These are phyloP conservation scores for Ichneumon xanthorius DNA, from an alignment of 2,888 invertebrate species.

Conservation along the genomic window DNA sequence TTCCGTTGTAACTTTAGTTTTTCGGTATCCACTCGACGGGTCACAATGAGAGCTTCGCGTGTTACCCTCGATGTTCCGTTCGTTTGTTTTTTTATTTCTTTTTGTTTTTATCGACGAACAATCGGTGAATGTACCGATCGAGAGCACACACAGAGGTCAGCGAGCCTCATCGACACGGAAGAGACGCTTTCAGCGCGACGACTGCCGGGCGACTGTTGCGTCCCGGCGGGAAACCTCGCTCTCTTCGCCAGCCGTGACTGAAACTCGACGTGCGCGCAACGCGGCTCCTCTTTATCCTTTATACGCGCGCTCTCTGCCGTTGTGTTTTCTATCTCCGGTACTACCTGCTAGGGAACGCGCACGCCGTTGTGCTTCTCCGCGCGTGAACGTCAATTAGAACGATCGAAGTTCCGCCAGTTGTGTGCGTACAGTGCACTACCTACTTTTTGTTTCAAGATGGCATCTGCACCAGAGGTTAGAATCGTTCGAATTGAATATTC, in stretches of 20 bases:
- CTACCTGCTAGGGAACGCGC: slow-evolving; percentile 29
- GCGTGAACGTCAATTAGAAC: slow-evolving; percentile 76
- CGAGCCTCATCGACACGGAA: slow-evolving; percentile 36
- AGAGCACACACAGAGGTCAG: background rate
- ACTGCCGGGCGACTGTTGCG: slow-evolving; percentile 80
- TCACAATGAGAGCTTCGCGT: background rate
- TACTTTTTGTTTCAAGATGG: slow-evolving; percentile 9
- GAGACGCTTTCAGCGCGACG: slow-evolving; percentile 71
- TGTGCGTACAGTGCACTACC: background rate
- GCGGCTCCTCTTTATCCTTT: slow-evolving; percentile 18
- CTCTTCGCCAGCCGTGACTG: slow-evolving; percentile 60
- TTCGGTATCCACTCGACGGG: background rate
- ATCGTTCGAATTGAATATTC: background rate
- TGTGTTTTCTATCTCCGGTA: slow-evolving; percentile 12
- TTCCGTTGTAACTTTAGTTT: background rate
- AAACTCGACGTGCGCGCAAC: slow-evolving; percentile 57
- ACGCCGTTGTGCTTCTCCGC: slow-evolving; percentile 73
- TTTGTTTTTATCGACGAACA: slow-evolving; percentile 19
- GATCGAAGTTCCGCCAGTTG: slow-evolving; percentile 26
- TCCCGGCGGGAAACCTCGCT: slow-evolving; percentile 75
- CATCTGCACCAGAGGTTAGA: background rate
- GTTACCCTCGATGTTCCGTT: background rate
- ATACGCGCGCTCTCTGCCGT: background rate
- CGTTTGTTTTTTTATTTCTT: background rate
- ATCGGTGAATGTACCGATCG: slow-evolving; percentile 11